Percentiles rank a stretch among this genome's conserved stretches.
phyloP scores from a whole-genome alignment of 2,888 invertebrate genomes.

The Cremastinae sp. region DNA sequence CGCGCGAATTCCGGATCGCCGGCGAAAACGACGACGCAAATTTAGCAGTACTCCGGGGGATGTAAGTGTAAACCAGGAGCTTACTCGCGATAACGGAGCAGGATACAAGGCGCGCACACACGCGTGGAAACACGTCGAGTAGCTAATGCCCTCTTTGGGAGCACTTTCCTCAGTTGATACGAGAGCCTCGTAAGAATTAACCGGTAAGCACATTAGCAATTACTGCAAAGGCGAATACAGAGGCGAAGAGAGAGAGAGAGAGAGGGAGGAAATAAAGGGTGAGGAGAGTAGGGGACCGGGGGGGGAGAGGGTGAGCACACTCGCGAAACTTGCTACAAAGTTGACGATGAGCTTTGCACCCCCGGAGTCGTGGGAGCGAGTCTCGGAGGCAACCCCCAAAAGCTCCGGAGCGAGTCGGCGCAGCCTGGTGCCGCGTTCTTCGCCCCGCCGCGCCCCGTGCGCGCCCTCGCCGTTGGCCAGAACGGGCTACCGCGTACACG shows the following conservation, averaged over 20 bases:
- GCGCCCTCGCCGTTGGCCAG: constrained; percentile 3
- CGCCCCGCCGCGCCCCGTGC: neutral
- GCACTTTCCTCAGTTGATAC: constrained; percentile 32
- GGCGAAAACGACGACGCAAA: too few species aligned
- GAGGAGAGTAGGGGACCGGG: neutral
- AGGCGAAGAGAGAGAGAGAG: neutral
- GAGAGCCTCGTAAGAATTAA: constrained; percentile 50
- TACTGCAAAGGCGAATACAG: constrained; percentile 45
- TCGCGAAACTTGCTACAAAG: constrained; percentile 41
- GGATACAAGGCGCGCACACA: neutral
- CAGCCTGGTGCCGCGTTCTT: constrained; percentile 25
- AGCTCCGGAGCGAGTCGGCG: constrained; percentile 35
- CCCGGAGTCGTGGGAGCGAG: constrained; percentile 46
- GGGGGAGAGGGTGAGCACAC: neutral
- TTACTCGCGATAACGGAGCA: too few species aligned
- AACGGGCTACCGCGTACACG: too few species aligned
- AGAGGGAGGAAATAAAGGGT: neutral
- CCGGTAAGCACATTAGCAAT: constrained; percentile 53
- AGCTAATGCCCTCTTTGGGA: constrained; percentile 10
- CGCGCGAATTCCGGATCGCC: constrained; percentile 9
- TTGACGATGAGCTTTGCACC: constrained; percentile 54
- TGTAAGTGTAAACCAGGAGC: too few species aligned
- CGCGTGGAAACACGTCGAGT: neutral
- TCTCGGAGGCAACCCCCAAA: constrained; percentile 47
- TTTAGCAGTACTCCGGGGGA: too few species aligned